These are phyloP conservation scores for Plectropomus leopardus DNA, from an alignment of 2,113 vertebrate species.

Conservation along the genomic window DNA sequence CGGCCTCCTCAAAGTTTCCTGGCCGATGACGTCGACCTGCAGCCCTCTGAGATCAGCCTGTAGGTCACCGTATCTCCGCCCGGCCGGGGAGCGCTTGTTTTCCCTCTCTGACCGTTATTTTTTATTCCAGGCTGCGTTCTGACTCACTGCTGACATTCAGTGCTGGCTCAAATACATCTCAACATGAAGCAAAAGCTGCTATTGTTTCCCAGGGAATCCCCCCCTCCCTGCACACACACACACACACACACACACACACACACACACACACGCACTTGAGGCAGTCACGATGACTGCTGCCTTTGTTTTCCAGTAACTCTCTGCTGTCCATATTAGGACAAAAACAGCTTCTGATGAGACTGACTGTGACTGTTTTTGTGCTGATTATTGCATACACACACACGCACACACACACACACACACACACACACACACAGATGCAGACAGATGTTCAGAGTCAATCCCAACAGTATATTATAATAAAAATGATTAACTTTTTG, in stretches of 20 bases:
- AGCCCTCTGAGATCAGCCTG: conserved; percentile 8
- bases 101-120: conserved; percentile 32
- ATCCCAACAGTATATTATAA: background rate
- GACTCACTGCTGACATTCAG: conserved; percentile 65
- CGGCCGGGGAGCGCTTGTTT: conserved; percentile 42
- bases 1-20: conserved; percentile 23
- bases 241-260: conserved; percentile 1
- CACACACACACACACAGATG: background rate
- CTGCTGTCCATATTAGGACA: conserved; percentile 54
- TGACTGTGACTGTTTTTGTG: background rate
- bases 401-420: conserved; percentile 18
- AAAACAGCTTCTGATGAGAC: conserved; percentile 23
- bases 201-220: conserved; percentile 61
- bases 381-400: conserved; percentile 10
- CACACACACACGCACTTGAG: conserved; percentile 13
- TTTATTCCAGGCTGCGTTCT: conserved; percentile 30
- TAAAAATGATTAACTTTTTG: too few species aligned
- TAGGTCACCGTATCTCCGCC: background rate
- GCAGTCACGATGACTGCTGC: conserved; percentile 44
- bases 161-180: background rate
- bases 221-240: background rate
- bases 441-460: background rate
- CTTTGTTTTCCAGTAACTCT: conserved; percentile 37
- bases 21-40: conserved; percentile 1
- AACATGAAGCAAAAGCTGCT: conserved; percentile 43